Evolutionary conservation across 1,140 invertebrate species (phyloP).

Genomic region (Euwallacea fornicatus): DNA sequence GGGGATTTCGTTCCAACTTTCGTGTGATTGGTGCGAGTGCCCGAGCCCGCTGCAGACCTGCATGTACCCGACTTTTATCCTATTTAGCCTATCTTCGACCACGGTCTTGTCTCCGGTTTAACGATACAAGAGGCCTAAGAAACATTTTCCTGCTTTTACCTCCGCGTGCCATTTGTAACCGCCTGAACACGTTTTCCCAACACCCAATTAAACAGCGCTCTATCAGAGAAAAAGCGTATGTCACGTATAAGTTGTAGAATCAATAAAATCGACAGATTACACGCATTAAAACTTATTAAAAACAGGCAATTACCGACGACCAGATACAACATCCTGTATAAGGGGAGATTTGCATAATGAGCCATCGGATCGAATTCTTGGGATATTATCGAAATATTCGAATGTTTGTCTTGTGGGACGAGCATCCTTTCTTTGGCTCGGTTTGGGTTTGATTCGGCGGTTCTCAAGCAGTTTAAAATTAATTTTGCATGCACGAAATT

Average conservation of each 20-base stretch:
- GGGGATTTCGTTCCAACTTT: no score
- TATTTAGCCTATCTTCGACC: no score
- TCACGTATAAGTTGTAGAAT: constrained; percentile 31
- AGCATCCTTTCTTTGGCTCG: constrained; percentile 13
- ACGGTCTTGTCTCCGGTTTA: no score
- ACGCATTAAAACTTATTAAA: constrained; percentile 33
- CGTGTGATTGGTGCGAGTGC: no score
- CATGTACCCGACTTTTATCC: no score
- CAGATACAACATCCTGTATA: constrained; percentile 31
- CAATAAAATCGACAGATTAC: constrained; percentile 34
- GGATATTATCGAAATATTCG: constrained; percentile 23
- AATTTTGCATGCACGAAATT: constrained; percentile 11
- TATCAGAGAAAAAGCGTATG: constrained; percentile 13
- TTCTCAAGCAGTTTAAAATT: constrained; percentile 4
- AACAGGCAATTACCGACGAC: constrained; percentile 28
- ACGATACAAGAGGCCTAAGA: no score
- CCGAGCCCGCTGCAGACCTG: no score
- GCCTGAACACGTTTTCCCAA: constrained; percentile 13
- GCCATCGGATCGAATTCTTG: constrained; percentile 23
- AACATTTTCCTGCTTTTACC: no score
- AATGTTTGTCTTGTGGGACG: constrained; percentile 15
- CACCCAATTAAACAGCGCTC: constrained; percentile 25
- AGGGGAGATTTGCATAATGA: constrained; percentile 27
- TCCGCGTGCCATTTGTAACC: constrained; percentile 5
- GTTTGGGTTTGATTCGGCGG: background rate